These are phyloP conservation scores for Subacronicta megacephala DNA, from an alignment of 2,888 invertebrate genomes.

Conservation along the genomic window DNA sequence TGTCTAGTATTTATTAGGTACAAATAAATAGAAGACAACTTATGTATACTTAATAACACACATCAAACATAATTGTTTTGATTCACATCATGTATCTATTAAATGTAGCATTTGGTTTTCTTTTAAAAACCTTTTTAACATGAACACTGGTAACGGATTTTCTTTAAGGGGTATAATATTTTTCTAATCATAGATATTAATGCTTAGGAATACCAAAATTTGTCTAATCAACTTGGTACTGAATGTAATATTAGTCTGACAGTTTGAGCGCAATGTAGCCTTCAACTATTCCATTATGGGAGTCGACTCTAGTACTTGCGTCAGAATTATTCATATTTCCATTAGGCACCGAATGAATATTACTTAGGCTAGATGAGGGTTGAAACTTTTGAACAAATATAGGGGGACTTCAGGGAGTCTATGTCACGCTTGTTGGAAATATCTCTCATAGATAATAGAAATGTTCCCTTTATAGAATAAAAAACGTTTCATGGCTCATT, in stretches of 20 bases:
- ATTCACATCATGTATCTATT: no score
- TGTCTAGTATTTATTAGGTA: no score
- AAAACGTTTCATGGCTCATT: background rate
- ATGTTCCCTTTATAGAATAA: constrained; percentile 1
- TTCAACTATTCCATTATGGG: constrained; percentile 35
- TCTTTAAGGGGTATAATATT: no score
- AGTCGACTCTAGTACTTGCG: constrained; percentile 27
- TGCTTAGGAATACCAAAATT: no score
- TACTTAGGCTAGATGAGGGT: constrained; percentile 38
- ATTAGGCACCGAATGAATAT: constrained; percentile 52
- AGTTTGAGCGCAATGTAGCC: constrained; percentile 8
- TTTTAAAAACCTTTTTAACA: no score
- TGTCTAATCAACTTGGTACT: no score
- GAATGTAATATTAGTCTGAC: constrained; percentile 3
- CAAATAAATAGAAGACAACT: no score
- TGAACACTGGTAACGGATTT: no score
- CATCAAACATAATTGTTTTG: no score
- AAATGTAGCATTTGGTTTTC: no score
- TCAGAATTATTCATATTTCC: constrained; percentile 57
- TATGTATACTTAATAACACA: no score
- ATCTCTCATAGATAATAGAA: background rate
- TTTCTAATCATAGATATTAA: no score
- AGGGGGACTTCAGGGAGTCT: constrained; percentile 13
- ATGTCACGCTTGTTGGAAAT: constrained; percentile 16
- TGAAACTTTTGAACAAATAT: constrained; percentile 46